These are phyloP conservation scores for Trachops cirrhosus DNA, from an alignment of 2,797 vertebrate genomes.

Conservation along the genomic window DNA sequence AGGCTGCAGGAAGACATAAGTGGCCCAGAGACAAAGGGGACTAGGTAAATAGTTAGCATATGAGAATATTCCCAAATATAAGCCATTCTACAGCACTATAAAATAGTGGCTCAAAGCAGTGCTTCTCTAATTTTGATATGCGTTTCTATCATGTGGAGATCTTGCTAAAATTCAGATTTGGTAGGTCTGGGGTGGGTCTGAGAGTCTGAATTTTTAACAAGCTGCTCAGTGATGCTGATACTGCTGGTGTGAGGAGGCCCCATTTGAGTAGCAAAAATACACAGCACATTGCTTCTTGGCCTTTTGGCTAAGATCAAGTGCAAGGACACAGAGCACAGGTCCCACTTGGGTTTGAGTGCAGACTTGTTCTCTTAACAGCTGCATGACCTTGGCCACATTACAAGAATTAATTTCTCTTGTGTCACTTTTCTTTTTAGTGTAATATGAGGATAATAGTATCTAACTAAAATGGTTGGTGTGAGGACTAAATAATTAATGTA, in stretches of 20 bases:
- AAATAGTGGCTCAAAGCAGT: not conserved
- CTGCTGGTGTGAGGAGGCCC: not conserved
- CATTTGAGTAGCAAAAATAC: not conserved
- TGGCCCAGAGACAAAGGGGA: not conserved
- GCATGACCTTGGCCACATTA: not conserved
- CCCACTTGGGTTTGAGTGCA: not conserved
- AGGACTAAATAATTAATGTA: conserved; percentile 6
- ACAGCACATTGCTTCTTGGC: not conserved
- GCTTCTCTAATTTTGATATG: not conserved
- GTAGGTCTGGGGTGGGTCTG: not conserved
- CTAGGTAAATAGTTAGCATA: not conserved
- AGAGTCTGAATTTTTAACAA: not conserved
- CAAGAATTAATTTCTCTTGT: not conserved
- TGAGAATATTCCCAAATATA: not conserved
- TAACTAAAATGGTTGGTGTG: not conserved
- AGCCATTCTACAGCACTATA: not conserved
- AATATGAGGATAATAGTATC: not conserved
- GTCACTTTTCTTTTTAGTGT: not conserved
- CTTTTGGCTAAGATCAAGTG: too few relatives aligned
- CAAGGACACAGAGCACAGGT: not conserved
- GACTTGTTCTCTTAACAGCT: not conserved
- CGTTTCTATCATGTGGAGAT: not conserved
- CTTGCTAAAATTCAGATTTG: not conserved
- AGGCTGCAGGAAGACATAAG: not conserved
- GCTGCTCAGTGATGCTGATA: not conserved